Evolutionary conservation across 2,797 vertebrate species (phyloP).

Genomic region (Sebastes minor): DNA sequence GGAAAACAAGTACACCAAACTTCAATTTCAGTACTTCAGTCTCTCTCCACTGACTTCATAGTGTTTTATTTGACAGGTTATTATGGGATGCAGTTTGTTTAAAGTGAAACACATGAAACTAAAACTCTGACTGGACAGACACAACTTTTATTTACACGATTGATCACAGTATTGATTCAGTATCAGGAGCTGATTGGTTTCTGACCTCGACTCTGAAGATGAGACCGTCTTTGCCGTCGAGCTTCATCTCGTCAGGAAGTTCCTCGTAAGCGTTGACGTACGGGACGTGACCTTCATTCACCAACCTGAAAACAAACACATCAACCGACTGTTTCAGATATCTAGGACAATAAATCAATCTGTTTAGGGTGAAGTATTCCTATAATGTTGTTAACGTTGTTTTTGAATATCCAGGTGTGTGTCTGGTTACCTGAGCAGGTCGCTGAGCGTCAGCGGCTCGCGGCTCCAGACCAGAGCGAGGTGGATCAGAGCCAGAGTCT

Average conservation of each 20-base stretch:
- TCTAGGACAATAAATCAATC: neutral
- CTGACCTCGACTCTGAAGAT: slow-evolving; percentile 77
- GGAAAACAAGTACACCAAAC: neutral
- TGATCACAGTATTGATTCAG: neutral
- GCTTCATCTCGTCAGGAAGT: slow-evolving; percentile 78
- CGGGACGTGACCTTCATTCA: slow-evolving; percentile 70
- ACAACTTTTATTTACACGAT: neutral
- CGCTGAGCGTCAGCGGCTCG: slow-evolving; percentile 87
- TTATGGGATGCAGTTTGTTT: neutral
- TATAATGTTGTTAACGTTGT: no score
- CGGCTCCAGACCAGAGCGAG: slow-evolving; percentile 89
- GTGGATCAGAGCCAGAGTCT: slow-evolving; percentile 89
- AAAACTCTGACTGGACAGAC: neutral
- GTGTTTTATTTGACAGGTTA: no score
- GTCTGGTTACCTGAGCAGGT: slow-evolving; percentile 79
- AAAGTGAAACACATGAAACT: neutral
- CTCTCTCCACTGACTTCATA: neutral
- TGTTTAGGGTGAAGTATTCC: no score
- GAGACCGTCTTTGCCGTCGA: slow-evolving; percentile 56
- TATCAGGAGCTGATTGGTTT: neutral
- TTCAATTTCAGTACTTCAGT: neutral
- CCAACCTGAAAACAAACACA: slow-evolving; percentile 67
- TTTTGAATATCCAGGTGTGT: no score
- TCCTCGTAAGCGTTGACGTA: slow-evolving; percentile 69
- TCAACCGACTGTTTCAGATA: neutral